Conservation (phyloP, 2,113 vertebrate genomes). For the Podocnemis expansa region DNA sequence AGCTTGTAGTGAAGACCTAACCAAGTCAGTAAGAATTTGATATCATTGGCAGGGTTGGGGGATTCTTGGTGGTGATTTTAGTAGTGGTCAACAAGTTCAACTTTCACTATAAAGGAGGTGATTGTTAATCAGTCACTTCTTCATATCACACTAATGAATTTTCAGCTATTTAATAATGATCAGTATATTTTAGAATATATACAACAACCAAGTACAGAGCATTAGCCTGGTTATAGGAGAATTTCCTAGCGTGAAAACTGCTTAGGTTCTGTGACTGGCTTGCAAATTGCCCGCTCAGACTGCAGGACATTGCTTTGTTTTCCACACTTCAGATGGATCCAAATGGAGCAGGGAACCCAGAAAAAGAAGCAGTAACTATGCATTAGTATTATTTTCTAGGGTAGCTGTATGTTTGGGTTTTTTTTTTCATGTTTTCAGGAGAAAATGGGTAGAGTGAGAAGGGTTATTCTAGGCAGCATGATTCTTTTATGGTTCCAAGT, state of each 20-base stretch:
- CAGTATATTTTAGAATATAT: background rate
- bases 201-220: background rate
- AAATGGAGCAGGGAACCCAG: background rate
- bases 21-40: background rate
- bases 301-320: background rate
- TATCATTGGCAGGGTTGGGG: background rate
- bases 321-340: background rate
- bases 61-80: background rate
- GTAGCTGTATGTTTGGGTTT: background rate
- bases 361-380: background rate
- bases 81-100: background rate
- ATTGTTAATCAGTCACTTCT: background rate
- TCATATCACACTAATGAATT: background rate
- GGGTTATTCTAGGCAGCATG: background rate
- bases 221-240: background rate
- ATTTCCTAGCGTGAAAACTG: background rate
- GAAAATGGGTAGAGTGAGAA: background rate
- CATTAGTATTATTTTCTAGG: background rate
- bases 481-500: background rate
- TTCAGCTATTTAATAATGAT: background rate
- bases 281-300: background rate
- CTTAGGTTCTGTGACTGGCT: background rate
- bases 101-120: background rate
- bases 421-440: background rate
- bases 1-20: background rate